Evolutionary conservation across 2,113 vertebrate genomes (phyloP).

Genomic region (Planiliza haematocheilus): DNA sequence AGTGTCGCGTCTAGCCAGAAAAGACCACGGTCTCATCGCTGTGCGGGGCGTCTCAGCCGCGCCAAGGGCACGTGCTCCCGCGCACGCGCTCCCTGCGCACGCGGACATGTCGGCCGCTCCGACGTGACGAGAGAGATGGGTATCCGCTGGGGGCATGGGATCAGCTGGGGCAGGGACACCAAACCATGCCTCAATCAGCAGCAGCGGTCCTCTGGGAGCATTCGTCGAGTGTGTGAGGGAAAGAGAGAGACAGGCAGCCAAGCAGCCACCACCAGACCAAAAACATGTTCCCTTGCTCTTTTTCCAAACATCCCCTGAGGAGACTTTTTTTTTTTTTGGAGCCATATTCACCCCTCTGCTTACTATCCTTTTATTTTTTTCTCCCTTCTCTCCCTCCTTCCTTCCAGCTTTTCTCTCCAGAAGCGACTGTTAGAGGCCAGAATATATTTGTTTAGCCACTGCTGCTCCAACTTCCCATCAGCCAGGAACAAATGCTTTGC

Average conservation of each 20-base stretch:
- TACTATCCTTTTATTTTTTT: slow-evolving; percentile 27
- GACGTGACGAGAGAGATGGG: slow-evolving; percentile 58
- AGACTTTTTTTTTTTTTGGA: slow-evolving; percentile 54
- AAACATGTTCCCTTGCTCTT: slow-evolving; percentile 77
- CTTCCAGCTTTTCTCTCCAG: slow-evolving; percentile 47
- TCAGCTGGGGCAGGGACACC: slow-evolving; percentile 73
- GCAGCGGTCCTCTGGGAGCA: slow-evolving; percentile 62
- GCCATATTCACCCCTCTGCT: slow-evolving; percentile 42
- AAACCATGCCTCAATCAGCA: slow-evolving; percentile 72
- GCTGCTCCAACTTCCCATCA: slow-evolving; percentile 70
- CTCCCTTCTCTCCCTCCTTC: slow-evolving; percentile 10
- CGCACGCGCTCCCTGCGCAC: too few relatives aligned
- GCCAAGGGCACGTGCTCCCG: too few relatives aligned
- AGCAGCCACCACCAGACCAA: slow-evolving; percentile 74
- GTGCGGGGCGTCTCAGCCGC: slow-evolving; percentile 59
- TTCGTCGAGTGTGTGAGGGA: slow-evolving; percentile 22
- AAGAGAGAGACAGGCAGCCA: slow-evolving; percentile 60
- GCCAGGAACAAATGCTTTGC: slow-evolving; percentile 72
- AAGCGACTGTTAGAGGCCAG: slow-evolving; percentile 63
- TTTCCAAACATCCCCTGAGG: slow-evolving; percentile 77
- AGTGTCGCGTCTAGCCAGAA: slow-evolving; percentile 88
- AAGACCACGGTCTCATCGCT: slow-evolving; percentile 66
- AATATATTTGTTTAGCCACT: slow-evolving; percentile 77
- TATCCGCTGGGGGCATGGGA: slow-evolving; percentile 64
- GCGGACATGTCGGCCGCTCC: slow-evolving; percentile 17